Conservation (phyloP, 2,888 invertebrate species). For the Pollenia labialis region DNA sequence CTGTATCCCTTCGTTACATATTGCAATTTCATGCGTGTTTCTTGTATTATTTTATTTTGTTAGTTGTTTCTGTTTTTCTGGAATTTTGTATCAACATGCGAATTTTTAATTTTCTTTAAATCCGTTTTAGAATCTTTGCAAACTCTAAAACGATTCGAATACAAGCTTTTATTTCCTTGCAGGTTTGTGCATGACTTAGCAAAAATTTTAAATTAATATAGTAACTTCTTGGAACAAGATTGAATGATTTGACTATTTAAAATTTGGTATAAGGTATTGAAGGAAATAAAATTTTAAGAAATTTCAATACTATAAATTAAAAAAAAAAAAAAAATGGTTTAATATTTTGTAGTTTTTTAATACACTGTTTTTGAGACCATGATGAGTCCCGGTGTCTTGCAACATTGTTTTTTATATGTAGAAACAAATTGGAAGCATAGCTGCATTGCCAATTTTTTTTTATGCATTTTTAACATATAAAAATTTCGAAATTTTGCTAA, state of each 20-base stretch:
- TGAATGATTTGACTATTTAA: not conserved
- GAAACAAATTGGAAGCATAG: too few relatives aligned
- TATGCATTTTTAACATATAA: too few relatives aligned
- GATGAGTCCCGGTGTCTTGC: too few relatives aligned
- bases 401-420: too few relatives aligned
- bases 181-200: constrained; percentile 20
- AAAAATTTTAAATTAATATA: not conserved
- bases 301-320: too few relatives aligned
- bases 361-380: too few relatives aligned
- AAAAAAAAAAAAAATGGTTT: too few relatives aligned
- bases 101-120: constrained; percentile 46
- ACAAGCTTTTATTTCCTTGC: constrained; percentile 12
- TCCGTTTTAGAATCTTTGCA: constrained; percentile 34
- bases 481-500: too few relatives aligned
- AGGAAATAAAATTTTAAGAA: not conserved
- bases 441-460: too few relatives aligned
- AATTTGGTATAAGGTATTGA: not conserved
- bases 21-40: constrained; percentile 40
- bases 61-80: not conserved
- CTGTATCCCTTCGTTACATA: constrained; percentile 35
- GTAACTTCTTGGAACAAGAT: not conserved
- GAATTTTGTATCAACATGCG: constrained; percentile 30
- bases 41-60: constrained; percentile 2
- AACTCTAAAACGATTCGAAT: constrained; percentile 16
- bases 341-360: too few relatives aligned